phyloP scores from a whole-genome alignment of 2,113 vertebrate species.

The pig (Sus scrofa) region DNA sequence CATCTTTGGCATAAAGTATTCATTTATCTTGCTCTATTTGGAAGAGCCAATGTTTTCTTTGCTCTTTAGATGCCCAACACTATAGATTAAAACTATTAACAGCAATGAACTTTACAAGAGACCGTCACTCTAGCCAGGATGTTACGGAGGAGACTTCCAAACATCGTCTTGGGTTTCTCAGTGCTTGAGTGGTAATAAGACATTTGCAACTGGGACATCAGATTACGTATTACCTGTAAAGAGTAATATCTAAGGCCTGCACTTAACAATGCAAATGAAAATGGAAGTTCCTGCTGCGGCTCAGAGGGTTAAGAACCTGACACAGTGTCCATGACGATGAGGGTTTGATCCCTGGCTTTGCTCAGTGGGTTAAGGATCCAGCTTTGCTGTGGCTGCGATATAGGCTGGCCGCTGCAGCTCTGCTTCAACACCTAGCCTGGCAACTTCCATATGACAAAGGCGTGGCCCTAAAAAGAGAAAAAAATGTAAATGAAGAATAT shows the following conservation, averaged over 20 bases:
- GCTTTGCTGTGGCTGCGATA: too few relatives aligned
- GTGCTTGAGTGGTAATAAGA: background rate
- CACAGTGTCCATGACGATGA: too few relatives aligned
- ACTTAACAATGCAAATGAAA: background rate
- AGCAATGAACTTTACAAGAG: background rate
- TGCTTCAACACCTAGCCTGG: too few relatives aligned
- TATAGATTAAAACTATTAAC: background rate
- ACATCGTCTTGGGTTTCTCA: background rate
- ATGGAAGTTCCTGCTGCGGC: too few relatives aligned
- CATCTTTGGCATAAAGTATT: constrained; percentile 3
- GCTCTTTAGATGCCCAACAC: background rate
- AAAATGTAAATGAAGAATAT: constrained; percentile 54
- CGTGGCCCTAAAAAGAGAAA: too few relatives aligned
- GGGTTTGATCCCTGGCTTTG: too few relatives aligned
- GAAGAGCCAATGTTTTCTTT: background rate
- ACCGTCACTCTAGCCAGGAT: background rate
- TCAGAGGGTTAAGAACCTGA: too few relatives aligned
- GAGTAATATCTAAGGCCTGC: constrained; percentile 25
- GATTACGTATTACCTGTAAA: constrained; percentile 40
- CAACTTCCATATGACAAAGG: too few relatives aligned
- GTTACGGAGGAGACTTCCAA: background rate
- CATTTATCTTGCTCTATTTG: constrained; percentile 45
- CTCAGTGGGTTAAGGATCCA: too few relatives aligned
- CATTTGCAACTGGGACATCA: constrained; percentile 6
- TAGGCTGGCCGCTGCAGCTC: too few relatives aligned